Base-by-base conservation (phyloP, 2,888 invertebrate species). In the Gnatocerus cornutus region DNA sequence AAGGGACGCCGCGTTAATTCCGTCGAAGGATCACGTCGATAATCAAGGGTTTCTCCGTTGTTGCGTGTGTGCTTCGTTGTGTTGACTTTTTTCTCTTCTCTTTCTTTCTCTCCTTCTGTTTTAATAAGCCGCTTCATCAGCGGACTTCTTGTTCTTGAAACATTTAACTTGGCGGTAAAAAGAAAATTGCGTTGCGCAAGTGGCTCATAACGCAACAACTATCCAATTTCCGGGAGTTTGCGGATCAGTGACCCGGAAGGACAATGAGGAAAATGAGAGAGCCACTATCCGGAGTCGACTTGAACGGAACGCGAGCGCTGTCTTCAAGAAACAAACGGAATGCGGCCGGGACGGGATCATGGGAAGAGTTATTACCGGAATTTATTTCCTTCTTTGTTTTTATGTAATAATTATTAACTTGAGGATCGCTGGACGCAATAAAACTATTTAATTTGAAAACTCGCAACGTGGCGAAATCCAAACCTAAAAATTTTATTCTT, bases 141-240 rank as follows among this genome's bases (percentile, higher is more conserved):
- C 62, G 53, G 64, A 55, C 65, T 72, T 68, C 71, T 63, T 71
- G 71, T 75, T 75, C 76, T 74, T 77, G 74, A 78, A 77, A 74
- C 77, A 78, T 79, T 79, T 79, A 78, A 75, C 71, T 74, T 63
- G 73, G 72, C 69, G 75, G 75, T 74, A 81, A 80, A 80, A 81
- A 81, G 80, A 78, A 80, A 79, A 81, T 79, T 79, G 78, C 79
- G 77, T 76, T 74, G 79, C 77, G 81, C 81, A 80, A 82, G 81
- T 80, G 80, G 80, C 81, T 81, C 80, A 81, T 83, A 82, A 83
- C 81, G 82, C 82, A 81, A 81, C 81, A 83, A 83, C 83, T 83
- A 83, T 83, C 82, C 82, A 83, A 83, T 84, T 84, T 83, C 80
- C 82, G 76, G 76, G 75, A 76, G 78, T 81, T 81, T 76, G 77